phyloP scores from a whole-genome alignment of 1,140 invertebrate species.

The Brachionus calyciflorus region DNA sequence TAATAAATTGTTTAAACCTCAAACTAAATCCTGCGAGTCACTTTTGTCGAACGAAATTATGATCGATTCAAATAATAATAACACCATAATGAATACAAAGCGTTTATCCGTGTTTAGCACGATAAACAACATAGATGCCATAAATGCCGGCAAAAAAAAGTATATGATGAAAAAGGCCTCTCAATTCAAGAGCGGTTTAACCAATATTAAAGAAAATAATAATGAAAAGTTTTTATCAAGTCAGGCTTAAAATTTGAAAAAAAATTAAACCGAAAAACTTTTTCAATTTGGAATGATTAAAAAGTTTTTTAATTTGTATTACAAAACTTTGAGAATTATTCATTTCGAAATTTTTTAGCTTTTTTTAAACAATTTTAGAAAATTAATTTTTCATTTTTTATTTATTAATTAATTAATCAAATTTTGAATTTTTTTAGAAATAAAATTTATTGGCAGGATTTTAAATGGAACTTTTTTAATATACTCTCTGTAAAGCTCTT shows the following conservation, averaged over 20 bases:
- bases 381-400: neutral
- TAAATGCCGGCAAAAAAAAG: neutral
- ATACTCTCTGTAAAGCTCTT: neutral
- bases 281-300: neutral
- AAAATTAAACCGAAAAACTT: too few species aligned
- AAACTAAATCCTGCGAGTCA: neutral
- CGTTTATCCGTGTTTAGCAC: neutral
- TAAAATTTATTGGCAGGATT: conserved; percentile 38
- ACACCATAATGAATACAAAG: neutral
- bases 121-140: neutral
- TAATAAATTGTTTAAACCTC: neutral
- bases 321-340: neutral
- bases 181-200: too few species aligned
- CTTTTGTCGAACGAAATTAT: neutral
- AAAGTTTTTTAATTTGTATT: neutral
- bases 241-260: too few species aligned
- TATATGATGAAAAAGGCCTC: too few species aligned
- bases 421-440: neutral
- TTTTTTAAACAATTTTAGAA: neutral
- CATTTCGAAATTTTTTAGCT: neutral
- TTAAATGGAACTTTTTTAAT: conserved; percentile 11
- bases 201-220: too few species aligned
- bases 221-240: too few species aligned
- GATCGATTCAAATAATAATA: neutral
- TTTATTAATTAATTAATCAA: neutral